Conservation (phyloP, 2,888 invertebrate species). For the Polietes domitor region DNA sequence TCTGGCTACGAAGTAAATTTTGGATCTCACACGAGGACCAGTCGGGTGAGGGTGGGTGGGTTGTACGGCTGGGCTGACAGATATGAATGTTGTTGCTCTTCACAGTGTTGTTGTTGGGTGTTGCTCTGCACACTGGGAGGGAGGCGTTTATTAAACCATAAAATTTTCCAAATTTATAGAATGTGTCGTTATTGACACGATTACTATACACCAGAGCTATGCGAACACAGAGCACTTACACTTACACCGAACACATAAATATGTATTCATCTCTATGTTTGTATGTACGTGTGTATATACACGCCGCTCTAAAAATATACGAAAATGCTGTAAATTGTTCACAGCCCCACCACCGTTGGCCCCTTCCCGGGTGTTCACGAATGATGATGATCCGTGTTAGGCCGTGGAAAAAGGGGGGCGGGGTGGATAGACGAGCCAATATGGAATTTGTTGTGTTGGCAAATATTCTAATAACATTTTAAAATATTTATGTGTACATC, state of each 20-base stretch:
- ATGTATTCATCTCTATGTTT: background rate
- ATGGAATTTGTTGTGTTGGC: constrained; percentile 58
- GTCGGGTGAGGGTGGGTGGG: no score
- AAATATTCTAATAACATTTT: constrained; percentile 65
- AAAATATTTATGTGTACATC: constrained; percentile 52
- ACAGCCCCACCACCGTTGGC: constrained; percentile 1
- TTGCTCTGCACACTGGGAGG: background rate
- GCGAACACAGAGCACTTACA: background rate
- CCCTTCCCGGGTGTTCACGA: constrained; percentile 30
- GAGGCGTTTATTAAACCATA: constrained; percentile 60
- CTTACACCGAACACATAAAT: background rate
- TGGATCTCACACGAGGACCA: no score
- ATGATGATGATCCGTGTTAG: constrained; percentile 19
- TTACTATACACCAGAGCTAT: constrained; percentile 29
- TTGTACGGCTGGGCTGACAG: background rate
- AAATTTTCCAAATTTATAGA: constrained; percentile 59
- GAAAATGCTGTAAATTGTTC: constrained; percentile 46
- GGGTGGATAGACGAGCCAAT: background rate
- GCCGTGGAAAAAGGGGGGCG: background rate
- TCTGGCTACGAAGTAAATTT: background rate
- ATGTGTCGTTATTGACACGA: constrained; percentile 64
- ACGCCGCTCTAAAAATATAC: background rate
- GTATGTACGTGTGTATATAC: background rate
- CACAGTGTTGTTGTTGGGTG: background rate
- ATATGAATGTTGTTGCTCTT: background rate